These are phyloP conservation scores for Patagioenas fasciata DNA, from an alignment of 2,113 vertebrate species.

Conservation along the genomic window DNA sequence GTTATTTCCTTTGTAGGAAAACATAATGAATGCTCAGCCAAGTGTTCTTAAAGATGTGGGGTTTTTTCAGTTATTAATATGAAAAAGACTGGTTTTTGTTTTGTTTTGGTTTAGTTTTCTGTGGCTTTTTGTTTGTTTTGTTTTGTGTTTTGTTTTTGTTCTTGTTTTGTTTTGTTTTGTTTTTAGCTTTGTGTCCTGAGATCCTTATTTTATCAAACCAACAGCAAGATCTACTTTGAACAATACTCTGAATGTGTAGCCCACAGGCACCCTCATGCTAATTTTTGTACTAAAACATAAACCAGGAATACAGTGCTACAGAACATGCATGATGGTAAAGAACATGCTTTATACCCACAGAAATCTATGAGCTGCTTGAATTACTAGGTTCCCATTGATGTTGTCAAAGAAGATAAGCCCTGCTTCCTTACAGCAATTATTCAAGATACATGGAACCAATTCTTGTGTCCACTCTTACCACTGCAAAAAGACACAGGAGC, in stretches of 20 bases:
- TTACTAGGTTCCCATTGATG: neutral
- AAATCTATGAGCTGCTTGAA: neutral
- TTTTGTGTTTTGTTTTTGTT: neutral
- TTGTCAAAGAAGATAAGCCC: neutral
- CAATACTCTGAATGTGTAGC: rapidly evolving
- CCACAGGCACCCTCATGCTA: rapidly evolving
- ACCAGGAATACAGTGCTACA: neutral
- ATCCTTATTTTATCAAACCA: neutral
- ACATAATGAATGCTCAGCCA: neutral
- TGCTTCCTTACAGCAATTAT: neutral
- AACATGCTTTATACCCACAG: neutral
- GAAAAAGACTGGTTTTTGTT: neutral
- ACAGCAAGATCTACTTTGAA: neutral
- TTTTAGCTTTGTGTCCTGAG: neutral
- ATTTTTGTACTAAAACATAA: neutral
- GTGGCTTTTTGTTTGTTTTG: neutral
- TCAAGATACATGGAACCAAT: neutral
- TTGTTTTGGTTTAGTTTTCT: neutral
- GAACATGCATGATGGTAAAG: neutral
- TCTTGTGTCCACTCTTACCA: neutral
- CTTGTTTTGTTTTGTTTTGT: neutral
- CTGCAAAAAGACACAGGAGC: neutral
- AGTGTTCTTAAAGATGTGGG: neutral
- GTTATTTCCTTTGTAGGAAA: neutral
- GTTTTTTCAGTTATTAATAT: neutral